These are phyloP conservation scores for Acleris holmiana DNA, from an alignment of 2,888 invertebrate genomes.

Conservation along the genomic window DNA sequence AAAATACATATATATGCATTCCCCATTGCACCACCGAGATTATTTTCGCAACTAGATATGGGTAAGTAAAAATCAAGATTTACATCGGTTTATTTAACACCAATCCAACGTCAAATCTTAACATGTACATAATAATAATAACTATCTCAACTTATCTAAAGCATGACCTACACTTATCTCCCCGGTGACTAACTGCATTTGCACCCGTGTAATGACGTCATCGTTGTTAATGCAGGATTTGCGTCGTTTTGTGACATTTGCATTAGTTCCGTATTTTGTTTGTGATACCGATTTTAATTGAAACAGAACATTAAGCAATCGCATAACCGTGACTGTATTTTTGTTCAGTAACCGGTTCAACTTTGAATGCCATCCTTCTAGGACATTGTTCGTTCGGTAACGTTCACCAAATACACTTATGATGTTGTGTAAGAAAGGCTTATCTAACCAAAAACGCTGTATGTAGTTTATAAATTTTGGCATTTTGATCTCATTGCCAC, in stretches of 20 bases:
- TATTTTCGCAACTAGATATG: no score
- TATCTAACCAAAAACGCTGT: no score
- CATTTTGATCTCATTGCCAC: no score
- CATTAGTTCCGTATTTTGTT: slow-evolving; percentile 2
- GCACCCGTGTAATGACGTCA: slow-evolving; percentile 6
- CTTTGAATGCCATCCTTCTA: slow-evolving; percentile 2
- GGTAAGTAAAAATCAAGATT: no score
- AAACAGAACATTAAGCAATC: slow-evolving; percentile 3
- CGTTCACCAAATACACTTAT: background rate
- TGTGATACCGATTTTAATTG: background rate
- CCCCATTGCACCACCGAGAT: no score
- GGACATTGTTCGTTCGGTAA: background rate
- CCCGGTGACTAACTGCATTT: background rate
- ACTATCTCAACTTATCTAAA: no score
- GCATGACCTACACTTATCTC: no score
- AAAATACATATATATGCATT: no score
- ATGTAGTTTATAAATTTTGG: no score
- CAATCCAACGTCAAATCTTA: no score
- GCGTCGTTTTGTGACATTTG: slow-evolving; percentile 4
- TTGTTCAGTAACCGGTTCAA: background rate
- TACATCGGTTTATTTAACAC: no score
- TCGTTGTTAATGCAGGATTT: background rate
- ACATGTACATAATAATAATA: no score
- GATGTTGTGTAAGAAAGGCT: background rate
- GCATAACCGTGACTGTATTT: background rate